Evolutionary conservation across 2,888 invertebrate species (phyloP), one percentile per base, ranked within the genome.

Genomic region (Hyppa rectilinea): DNA sequence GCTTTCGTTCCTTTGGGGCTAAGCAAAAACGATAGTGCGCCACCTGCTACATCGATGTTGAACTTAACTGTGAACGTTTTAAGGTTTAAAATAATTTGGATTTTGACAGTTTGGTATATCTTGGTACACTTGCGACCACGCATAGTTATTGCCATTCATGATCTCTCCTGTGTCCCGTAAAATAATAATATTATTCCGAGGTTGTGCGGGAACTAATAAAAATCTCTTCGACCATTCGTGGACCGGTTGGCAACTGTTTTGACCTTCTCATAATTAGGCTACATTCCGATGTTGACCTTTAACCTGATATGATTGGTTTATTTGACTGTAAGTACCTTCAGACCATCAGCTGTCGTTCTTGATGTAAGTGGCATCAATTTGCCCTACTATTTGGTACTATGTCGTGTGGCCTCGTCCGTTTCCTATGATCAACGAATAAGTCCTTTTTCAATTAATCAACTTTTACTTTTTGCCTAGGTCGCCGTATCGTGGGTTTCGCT

Each of bases 261-360:
- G 68, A 67, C 59, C 69, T 74, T 17, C 45, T 47, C 38, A 9
- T 50, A 56, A 68, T 74, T 62, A 58, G 10, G 26, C 58, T 50
- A 12, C 38, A 73, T 65, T 66, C 38, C 53, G 17, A 31, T 20
- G n/a, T 29, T 36, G 31, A 31, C 50, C 73, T 77, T 50, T 71
- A 55, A 50, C 71, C 53, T 65, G 29, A n/a, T 40, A 14, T 52
- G 65, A 78, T 76, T 76, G 50, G 31, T 47, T 71, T 56, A 78
- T 71, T 78, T 52, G 31, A n/a, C 40, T 72, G 36, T 36, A 17
- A 56, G 78, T 72, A 72, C 52, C 40, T 53, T 53, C 43, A 29
- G 47, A 31, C 71, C 43, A 49, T 61, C 26, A 47, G 65, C 62
- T 63, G 61, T 29, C 26, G n/a, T 52, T 49, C 43, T 50, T 45